These are phyloP conservation scores for Megaustenia siamemsis DNA, from an alignment of 2,888 invertebrate genomes.

Conservation along the genomic window DNA sequence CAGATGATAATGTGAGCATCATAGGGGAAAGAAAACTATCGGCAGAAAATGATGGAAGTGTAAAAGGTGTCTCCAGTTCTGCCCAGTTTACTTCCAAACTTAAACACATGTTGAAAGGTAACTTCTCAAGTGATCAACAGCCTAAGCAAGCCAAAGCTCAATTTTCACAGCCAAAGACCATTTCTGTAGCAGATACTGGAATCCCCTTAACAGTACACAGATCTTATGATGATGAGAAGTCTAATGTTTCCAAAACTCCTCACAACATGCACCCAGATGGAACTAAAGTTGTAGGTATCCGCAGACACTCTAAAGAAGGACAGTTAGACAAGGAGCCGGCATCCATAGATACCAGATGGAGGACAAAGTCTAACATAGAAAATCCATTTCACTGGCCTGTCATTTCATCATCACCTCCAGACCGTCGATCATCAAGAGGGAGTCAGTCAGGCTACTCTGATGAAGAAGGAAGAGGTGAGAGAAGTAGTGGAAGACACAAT, in stretches of 20 bases:
- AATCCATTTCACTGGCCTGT: constrained; percentile 29
- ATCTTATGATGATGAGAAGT: not conserved
- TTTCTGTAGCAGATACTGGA: not conserved
- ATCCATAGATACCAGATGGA: constrained; percentile 25
- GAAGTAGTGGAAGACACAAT: constrained; percentile 5
- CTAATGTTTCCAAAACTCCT: not conserved
- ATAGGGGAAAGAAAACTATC: constrained; percentile 2
- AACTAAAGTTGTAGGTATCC: not conserved
- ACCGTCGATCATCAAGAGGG: not conserved
- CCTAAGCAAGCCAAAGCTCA: not conserved
- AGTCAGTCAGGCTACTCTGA: constrained; percentile 35
- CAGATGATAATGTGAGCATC: not conserved
- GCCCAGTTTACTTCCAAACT: constrained; percentile 17
- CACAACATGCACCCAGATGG: not conserved
- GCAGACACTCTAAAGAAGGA: not conserved
- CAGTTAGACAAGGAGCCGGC: constrained; percentile 6
- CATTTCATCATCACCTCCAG: not conserved
- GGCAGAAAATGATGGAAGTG: constrained; percentile 6
- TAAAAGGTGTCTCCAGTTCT: constrained; percentile 4
- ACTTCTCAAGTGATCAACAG: not conserved
- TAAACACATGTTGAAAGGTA: not conserved
- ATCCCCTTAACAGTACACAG: not conserved
- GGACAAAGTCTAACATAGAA: constrained; percentile 24
- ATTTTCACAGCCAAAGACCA: not conserved
- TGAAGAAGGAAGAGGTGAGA: not conserved